Conservation (phyloP, 2,113 vertebrate genomes). For the Lepidothrix coronata region DNA sequence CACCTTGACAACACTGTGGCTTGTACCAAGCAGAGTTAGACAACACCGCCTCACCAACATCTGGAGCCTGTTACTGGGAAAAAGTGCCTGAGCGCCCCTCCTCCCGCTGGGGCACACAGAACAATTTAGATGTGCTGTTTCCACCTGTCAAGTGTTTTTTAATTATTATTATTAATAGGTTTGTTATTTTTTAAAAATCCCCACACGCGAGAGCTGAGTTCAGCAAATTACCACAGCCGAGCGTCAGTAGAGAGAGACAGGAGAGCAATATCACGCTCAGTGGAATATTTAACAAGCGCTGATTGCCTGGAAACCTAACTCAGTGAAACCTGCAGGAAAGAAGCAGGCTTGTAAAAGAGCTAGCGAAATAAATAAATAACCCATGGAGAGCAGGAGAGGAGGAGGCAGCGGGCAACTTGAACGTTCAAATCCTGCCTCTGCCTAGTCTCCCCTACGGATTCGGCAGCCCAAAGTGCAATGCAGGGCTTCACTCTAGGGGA, state of each 20-base stretch:
- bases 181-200: conserved; percentile 55
- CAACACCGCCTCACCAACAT: neutral
- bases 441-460: neutral
- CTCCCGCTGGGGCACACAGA: neutral
- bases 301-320: conserved; percentile 61
- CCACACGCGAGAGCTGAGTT: conserved; percentile 42
- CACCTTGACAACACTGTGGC: fast-evolving
- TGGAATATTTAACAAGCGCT: conserved; percentile 64
- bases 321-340: conserved; percentile 30
- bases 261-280: conserved; percentile 58
- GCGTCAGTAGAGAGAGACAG: conserved; percentile 33
- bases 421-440: neutral
- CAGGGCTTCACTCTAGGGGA: neutral
- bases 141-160: conserved; percentile 54
- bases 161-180: conserved; percentile 71
- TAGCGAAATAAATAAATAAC: conserved; percentile 47
- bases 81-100: neutral
- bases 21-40: neutral
- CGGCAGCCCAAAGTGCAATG: neutral
- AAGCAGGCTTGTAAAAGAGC: conserved; percentile 10
- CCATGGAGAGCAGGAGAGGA: fast-evolving
- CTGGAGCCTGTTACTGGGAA: neutral
- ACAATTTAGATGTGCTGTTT: conserved; percentile 47
- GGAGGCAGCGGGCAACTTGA: neutral
- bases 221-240: conserved; percentile 49